Evolutionary conservation across 2,113 vertebrate genomes (phyloP), one percentile per base, ranked within the genome.

Genomic region (Microcebus lehilahytsara): DNA sequence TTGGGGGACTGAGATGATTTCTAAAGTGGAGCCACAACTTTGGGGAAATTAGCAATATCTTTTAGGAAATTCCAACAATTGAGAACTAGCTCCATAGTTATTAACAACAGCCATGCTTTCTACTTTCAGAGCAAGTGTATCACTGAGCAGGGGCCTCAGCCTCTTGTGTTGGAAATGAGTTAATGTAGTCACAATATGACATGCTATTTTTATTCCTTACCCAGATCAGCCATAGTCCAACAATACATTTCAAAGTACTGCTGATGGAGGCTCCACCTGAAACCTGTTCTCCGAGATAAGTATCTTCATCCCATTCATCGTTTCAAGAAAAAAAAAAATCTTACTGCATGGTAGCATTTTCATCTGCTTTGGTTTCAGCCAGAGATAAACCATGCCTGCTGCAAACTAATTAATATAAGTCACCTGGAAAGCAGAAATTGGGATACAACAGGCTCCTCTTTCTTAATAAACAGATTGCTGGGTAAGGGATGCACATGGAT

Each of bases 371-470:
- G 97, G 97, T 98, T 98, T 98, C 97, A 97, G 97, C 97, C 96
- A 90, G 98, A 98, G 98, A 98, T 98, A 98, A 99, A 98, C 98
- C 0, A 2, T 91, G 95, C 98, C 97, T 98, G 97, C 98, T 98
- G 96, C 97, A 98, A 98, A 98, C 98, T 98, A 98, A 98, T 98
- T 99, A 98, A 98, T 98, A 98, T 98, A 98, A 98, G 97, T 98
- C 98, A 98, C 93, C 97, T 97, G 96, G 95, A 98, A 98, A 98
- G 97, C 75, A 98, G 94, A 98, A 98, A 97, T 81, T 93, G 98
- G 97, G 98, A 97, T 92, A 98, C 98, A 98, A 95, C 93, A 77
- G 96, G 72, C 98, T 98, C 98, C 97, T 96, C 96, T 98, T 98
- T 97, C 96, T 98, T 97, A 97, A 98, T 97, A 98, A 98, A 98